Conservation (phyloP, 2,888 invertebrate species). For the Melanchra persicariae region DNA sequence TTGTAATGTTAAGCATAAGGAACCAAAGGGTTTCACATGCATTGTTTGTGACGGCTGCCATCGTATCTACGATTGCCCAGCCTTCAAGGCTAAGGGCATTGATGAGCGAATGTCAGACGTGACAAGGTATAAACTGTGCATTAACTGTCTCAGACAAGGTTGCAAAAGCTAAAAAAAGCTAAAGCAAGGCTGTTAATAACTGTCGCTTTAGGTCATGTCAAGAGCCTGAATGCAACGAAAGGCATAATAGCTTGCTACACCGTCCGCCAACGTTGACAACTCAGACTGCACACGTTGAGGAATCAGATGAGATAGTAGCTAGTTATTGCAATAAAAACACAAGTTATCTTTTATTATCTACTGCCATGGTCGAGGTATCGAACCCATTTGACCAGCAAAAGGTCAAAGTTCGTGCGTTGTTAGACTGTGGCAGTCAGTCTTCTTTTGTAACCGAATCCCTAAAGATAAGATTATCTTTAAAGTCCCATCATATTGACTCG, state of each 20-base stretch:
- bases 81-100: constrained; percentile 3
- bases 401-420: constrained; percentile 25
- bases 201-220: constrained; percentile 6
- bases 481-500: background rate
- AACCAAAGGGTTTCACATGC: constrained; percentile 20
- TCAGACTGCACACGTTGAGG: background rate
- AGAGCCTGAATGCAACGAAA: background rate
- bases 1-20: background rate
- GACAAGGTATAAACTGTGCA: constrained; percentile 2
- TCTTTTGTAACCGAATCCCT: constrained; percentile 25
- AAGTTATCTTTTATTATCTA: constrained; percentile 21
- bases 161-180: no score
- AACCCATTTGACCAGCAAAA: constrained; percentile 16
- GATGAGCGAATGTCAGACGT: constrained; percentile 2
- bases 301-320: background rate
- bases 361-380: constrained; percentile 17
- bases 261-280: background rate
- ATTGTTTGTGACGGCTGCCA: constrained; percentile 58
- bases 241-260: constrained; percentile 18
- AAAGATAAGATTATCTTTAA: constrained; percentile 3
- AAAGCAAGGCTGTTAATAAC: background rate
- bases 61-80: constrained; percentile 54
- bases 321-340: background rate
- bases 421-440: constrained; percentile 36
- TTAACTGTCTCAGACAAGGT: constrained; percentile 8